Evolutionary conservation across 2,113 vertebrate genomes (phyloP), one percentile per base, ranked within the genome.

Genomic region (Melanerpes formicivorus): DNA sequence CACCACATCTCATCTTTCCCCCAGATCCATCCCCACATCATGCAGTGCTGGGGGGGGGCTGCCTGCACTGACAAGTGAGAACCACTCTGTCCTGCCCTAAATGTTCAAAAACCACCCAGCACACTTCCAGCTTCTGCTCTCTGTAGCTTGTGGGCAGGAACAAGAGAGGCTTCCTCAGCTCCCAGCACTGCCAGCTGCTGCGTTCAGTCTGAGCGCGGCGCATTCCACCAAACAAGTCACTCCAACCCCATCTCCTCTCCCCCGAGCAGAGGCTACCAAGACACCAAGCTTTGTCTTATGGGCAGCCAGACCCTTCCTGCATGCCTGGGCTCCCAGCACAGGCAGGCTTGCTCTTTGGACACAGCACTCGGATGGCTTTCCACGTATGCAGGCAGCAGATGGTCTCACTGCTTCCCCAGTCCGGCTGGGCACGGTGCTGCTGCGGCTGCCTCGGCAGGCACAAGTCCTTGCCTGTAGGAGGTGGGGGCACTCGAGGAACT

Each of bases 391-490:
- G 91, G 80, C 92, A 92, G 18, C 87, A 87, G 88, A 70, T 64
- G 88, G 88, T 84, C 80, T 27, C 74, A 11, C 46, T 25, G 63
- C 77, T 62, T 50, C 60, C 90, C 77, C 89, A 56, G 59, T 2
- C 32, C 1, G 76, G 52, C 86, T 27, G 66, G 69, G 83, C 21
- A 69, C 6, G 18, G 90, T 14, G 54, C 44, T 70, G 77, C 88
- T 66, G 74, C 87, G 40, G 63, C 93, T 3, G 23, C 94, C 91
- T 81, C 10, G 0, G 29, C 30, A 11, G 65, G 88, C 88, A 90
- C 93, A 90, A 93, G 94, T 46, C 85, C 52, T 63, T 93, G 88
- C 89, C 92, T 77, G 84, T 21, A 73, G 87, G 93, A 94, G 95
- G 71, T 81, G 81, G 89, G 89, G 88, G 73, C 92, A 80, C 81